Evolutionary conservation across 1,140 invertebrate species (phyloP).

Genomic region (Drosophila sp.): DNA sequence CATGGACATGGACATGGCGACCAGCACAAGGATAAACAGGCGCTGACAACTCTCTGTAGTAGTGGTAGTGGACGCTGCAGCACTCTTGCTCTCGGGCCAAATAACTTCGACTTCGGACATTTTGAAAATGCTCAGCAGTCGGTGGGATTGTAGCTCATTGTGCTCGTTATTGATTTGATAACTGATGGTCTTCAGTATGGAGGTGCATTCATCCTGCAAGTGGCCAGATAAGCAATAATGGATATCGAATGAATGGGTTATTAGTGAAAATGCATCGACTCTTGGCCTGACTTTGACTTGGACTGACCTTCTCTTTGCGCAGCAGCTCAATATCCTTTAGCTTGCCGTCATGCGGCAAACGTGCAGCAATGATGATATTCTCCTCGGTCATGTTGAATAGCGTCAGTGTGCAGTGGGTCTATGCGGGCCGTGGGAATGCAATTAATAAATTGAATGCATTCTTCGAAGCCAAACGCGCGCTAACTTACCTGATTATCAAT

Average conservation of each 20-base stretch:
- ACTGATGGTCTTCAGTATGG: slow-evolving; percentile 90
- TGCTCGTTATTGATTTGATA: slow-evolving; percentile 92
- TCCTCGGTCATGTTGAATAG: slow-evolving; percentile 93
- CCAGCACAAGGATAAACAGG: slow-evolving; percentile 46
- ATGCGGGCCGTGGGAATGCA: slow-evolving; percentile 53
- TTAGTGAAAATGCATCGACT: slow-evolving; percentile 32
- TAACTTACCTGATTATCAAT: slow-evolving; percentile 87
- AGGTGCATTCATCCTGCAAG: slow-evolving; percentile 92
- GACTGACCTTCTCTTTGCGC: slow-evolving; percentile 88
- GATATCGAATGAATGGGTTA: slow-evolving; percentile 30
- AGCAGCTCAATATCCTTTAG: slow-evolving; percentile 85
- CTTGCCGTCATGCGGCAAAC: slow-evolving; percentile 88
- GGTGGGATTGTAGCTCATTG: slow-evolving; percentile 92
- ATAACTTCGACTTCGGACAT: slow-evolving; percentile 94
- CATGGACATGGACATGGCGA: slow-evolving; percentile 49
- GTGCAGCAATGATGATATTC: slow-evolving; percentile 93
- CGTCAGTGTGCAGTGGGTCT: slow-evolving; percentile 92
- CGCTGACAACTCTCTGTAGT: slow-evolving; percentile 28
- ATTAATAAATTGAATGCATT: slow-evolving; percentile 52
- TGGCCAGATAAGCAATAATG: slow-evolving; percentile 47
- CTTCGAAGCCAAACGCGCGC: background rate
- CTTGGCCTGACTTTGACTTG: slow-evolving; percentile 35
- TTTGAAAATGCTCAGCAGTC: slow-evolving; percentile 94
- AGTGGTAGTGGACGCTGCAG: slow-evolving; percentile 34
- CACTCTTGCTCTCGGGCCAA: slow-evolving; percentile 82